Base-by-base conservation (phyloP, 2,797 vertebrate genomes). In the Tragopan temminckii region DNA sequence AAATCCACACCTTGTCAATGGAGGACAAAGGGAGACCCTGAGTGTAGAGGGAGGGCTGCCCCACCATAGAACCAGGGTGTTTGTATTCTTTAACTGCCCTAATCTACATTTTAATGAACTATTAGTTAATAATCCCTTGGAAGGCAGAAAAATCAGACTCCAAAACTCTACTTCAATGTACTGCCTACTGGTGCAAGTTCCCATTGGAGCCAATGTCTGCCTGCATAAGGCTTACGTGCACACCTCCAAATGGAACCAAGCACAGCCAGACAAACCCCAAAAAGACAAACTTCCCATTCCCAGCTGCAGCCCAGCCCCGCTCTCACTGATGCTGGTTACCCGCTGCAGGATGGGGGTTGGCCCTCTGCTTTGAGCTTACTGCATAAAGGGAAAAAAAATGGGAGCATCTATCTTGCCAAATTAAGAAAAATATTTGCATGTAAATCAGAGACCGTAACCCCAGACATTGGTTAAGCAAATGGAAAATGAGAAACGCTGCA, bases 221-320 rank as follows among this genome's bases (percentile, higher is more conserved):
- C 59, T 4, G 4, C 4, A 0, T 6, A 15, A 48, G 17, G 35
- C 17, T 16, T 23, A 36, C 27, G 11, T 4, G 0, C 2, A 3
- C 9, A 20, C 31, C 31, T 42, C 48, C 29, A 9, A n/a, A 46
- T 5, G 9, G 13, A 55, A 20, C 55, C 45, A 13, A 53, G 24
- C 13, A 36, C 25, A 2, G 23, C 1, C 29, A 36, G 58, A 67
- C 9, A 42, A 45, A 11, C 21, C 48, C 11, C 46, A 10, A 12
- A 27, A 55, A 68, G 61, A 13, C 1, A 46, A 36, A 25, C 9
- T 72, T 12, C n/a, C 23, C 13, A 9, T 29, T 4, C 31, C 14
- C 13, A 21, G 7, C 4, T 27, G n/a, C 55, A 70, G 13, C 67
- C 55, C 67, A 50, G 38, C 38, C 52, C 59, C 40, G n/a, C 4